A percentile compares a stretch with the other conserved stretches of the same genome.
phyloP scores from a whole-genome alignment of 2,113 vertebrate genomes.

The Hipposideros armiger region DNA sequence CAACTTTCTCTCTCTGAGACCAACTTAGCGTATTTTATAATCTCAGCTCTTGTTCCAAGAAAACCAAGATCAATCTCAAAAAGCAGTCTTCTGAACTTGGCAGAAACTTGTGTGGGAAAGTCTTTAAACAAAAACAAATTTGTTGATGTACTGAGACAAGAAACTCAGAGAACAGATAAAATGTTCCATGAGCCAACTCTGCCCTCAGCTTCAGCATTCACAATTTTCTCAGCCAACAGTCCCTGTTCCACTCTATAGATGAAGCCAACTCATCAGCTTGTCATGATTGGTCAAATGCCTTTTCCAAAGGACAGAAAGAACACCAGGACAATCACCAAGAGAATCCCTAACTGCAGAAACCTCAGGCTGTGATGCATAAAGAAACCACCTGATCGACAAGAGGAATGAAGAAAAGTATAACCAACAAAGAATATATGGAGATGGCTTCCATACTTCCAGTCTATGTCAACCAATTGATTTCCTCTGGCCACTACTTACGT shows the following conservation, averaged over 20 bases:
- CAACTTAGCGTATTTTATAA: conserved; percentile 87
- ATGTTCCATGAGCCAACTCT: conserved; percentile 83
- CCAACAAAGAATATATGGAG: background rate
- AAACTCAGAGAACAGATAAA: conserved; percentile 84
- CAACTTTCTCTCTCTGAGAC: conserved; percentile 78
- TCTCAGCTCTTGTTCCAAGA: conserved; percentile 86
- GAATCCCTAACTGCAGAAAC: background rate
- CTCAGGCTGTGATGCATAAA: background rate
- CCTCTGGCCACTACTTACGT: background rate
- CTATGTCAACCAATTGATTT: background rate
- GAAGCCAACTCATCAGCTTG: conserved; percentile 58
- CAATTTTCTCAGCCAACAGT: conserved; percentile 63
- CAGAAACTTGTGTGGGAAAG: conserved; percentile 89
- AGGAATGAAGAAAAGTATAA: background rate
- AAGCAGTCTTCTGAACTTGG: conserved; percentile 89
- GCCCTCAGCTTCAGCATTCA: conserved; percentile 82
- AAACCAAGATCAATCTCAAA: conserved; percentile 87
- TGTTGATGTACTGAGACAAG: conserved; percentile 88
- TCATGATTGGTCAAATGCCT: background rate
- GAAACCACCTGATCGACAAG: conserved; percentile 5
- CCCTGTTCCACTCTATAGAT: background rate
- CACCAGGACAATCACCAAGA: background rate
- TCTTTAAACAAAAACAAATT: conserved; percentile 91
- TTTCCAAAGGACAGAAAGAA: conserved; percentile 14
- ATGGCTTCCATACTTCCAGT: background rate